phyloP scores from a whole-genome alignment of 2,113 vertebrate species.

The Strix aluco region DNA sequence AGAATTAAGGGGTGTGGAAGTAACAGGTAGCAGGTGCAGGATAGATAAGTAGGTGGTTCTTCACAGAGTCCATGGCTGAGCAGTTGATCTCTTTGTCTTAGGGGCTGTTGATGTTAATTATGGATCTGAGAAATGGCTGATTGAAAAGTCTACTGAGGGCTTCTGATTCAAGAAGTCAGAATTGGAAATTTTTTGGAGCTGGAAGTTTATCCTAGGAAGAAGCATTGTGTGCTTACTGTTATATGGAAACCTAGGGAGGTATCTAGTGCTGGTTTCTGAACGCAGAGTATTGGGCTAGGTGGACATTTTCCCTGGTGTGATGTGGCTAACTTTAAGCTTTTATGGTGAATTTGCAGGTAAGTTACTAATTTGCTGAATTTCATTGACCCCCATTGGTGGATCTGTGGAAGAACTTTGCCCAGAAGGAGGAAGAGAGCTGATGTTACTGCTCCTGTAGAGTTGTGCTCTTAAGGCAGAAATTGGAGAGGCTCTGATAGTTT shows the following conservation, averaged over 20 bases:
- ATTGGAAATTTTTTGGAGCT: not conserved
- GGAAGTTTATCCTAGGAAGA: not conserved
- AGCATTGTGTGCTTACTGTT: not conserved
- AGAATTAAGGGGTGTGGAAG: not conserved
- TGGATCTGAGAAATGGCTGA: not conserved
- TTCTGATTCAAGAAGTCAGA: not conserved
- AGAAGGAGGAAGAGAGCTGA: not conserved
- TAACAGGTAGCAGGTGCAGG: not conserved
- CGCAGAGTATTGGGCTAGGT: not conserved
- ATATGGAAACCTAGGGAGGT: not conserved
- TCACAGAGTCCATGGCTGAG: not conserved
- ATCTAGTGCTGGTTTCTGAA: not conserved
- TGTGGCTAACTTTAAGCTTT: not conserved
- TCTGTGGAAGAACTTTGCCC: not conserved
- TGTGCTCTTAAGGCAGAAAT: not conserved
- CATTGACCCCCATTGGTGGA: not conserved
- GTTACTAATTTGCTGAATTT: not conserved
- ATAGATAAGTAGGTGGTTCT: not conserved
- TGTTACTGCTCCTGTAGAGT: not conserved
- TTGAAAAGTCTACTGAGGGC: not conserved
- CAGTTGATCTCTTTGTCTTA: not conserved
- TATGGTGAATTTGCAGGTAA: not conserved
- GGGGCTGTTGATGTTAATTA: not conserved
- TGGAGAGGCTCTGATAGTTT: not conserved
- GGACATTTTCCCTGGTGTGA: not conserved